Conservation (phyloP, 2,113 vertebrate species). For the Rhinoderma darwinii region DNA sequence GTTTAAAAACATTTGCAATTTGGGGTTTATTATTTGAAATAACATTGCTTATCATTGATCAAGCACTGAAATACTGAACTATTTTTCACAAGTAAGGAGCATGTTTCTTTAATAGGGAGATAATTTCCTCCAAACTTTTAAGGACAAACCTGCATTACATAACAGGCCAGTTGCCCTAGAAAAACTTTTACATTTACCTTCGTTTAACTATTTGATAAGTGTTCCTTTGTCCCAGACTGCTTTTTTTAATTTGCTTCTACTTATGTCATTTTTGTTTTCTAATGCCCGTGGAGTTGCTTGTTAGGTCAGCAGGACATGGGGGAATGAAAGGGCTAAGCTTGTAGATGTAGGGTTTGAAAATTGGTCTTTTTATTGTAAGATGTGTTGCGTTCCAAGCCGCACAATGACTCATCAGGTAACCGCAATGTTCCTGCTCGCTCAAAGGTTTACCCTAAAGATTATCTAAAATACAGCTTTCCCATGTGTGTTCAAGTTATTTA, state of each 20-base stretch:
- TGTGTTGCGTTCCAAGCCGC: not conserved
- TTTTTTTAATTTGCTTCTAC: not conserved
- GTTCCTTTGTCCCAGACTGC: not conserved
- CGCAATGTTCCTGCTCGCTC: not conserved
- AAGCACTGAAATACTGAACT: not conserved
- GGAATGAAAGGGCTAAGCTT: not conserved
- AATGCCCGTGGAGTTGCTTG: not conserved
- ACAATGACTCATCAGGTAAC: not conserved
- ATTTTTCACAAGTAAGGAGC: not conserved
- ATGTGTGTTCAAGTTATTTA: not conserved
- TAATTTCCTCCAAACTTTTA: not conserved
- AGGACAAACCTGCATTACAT: not conserved
- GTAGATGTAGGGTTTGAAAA: not conserved
- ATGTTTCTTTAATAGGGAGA: not conserved
- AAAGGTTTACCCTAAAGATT: not conserved
- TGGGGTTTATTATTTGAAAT: too few species aligned
- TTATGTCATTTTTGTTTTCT: not conserved
- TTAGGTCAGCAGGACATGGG: not conserved
- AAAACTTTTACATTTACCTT: not conserved
- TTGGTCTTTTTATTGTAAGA: not conserved
- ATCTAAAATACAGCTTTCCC: not conserved
- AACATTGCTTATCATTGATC: not conserved
- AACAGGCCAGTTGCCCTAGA: not conserved
- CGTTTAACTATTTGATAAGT: not conserved
- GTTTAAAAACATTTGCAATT: too few species aligned